Evolutionary conservation across 2,888 invertebrate species (phyloP), one percentile per base, ranked within the genome.

Genomic region (Plebejus anna): DNA sequence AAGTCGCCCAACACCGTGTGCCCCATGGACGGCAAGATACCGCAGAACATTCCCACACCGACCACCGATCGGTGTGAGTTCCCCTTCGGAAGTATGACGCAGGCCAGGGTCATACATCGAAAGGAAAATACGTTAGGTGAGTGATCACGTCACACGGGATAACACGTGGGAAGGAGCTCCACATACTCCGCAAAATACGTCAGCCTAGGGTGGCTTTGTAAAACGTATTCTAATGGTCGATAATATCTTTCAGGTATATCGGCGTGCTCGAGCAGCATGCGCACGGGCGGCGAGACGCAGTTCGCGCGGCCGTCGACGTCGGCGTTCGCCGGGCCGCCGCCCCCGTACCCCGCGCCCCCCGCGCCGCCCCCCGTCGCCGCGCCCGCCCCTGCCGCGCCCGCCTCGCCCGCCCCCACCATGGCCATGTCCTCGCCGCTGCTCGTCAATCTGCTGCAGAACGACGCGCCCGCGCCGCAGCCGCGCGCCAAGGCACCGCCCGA

Each of bases 81-180:
- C 91, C 98, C 98, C 70, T 98, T 98, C 88, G 97, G 97, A 84
- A 98, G 98, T 89, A 98, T 98, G 98, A 97, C 97, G 73, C 97
- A 97, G 86, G 97, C 97, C 79, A 96, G 97, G 88, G 97, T 97
- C 75, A 96, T 97, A 90, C 97, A 97, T 85, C 95, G 96, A 84
- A 95, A 97, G 84, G 96, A 95, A 86, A 94, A 95, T 80, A 94
- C 95, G 70, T 83, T 95, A 82, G 94, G 94, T 88, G 73, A 81
- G 87, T 80, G 16, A 11, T 9, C 47, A 2, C 1, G 28, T n/a
- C 7, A 6, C 57, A 59, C 9, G 16, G 16, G 55, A 11, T 16
- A 16, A 55, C 16, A 16, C 4, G 55, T 16, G 16, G 13, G 4
- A 51, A 13, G 16, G 4, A 55, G 55, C 11, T 55, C 55, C 4